Conservation (phyloP, 2,888 invertebrate genomes). For the Lomographa bimaculata region DNA sequence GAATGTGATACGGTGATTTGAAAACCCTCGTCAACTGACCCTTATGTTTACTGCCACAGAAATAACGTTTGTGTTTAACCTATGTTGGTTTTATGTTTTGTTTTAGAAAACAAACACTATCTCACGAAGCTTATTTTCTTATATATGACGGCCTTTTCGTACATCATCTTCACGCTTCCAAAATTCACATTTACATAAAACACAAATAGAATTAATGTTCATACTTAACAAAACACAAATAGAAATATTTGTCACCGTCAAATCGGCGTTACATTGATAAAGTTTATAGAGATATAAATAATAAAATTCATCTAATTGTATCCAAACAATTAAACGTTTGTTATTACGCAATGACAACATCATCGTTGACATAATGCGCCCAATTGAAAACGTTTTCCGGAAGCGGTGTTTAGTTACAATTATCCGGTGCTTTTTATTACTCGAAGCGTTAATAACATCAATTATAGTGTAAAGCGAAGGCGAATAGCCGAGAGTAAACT, state of each 20-base stretch:
- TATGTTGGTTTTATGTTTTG: slow-evolving; percentile 36
- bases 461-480: slow-evolving; percentile 27
- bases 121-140: slow-evolving; percentile 19
- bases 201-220: background rate
- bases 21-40: slow-evolving; percentile 41
- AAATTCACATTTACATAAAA: slow-evolving; percentile 2
- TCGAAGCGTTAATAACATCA: slow-evolving; percentile 9
- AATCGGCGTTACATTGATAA: too few species aligned
- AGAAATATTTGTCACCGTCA: too few species aligned
- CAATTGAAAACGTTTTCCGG: slow-evolving; percentile 20
- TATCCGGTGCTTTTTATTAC: slow-evolving; percentile 9
- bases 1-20: too few species aligned
- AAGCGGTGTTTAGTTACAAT: slow-evolving; percentile 18
- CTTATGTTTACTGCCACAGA: slow-evolving; percentile 41
- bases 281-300: too few species aligned
- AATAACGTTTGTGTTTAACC: too few species aligned
- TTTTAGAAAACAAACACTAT: slow-evolving; percentile 31
- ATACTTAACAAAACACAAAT: too few species aligned
- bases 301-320: too few species aligned
- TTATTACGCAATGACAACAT: slow-evolving; percentile 3
- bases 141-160: background rate
- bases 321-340: too few species aligned
- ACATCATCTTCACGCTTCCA: background rate
- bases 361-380: slow-evolving; percentile 9
- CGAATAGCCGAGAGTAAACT: slow-evolving; percentile 24